A percentile compares a stretch with the other conserved stretches of the same genome.
phyloP scores from a whole-genome alignment of 2,797 vertebrate species.

The Mus caroli region DNA sequence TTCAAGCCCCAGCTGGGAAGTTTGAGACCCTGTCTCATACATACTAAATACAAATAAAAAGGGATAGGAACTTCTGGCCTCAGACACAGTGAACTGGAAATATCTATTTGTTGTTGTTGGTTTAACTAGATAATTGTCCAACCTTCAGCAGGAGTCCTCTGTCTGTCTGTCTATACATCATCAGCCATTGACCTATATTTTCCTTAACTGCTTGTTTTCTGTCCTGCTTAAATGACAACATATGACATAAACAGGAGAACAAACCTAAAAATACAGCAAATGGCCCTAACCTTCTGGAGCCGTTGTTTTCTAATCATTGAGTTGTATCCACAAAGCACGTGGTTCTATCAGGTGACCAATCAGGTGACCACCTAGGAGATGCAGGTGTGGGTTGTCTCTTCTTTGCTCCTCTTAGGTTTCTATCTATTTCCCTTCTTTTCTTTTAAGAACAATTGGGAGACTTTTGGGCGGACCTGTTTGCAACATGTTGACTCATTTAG shows the following conservation, averaged over 20 bases:
- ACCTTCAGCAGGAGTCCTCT: background rate
- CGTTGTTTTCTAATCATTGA: background rate
- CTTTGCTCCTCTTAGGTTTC: constrained; percentile 24
- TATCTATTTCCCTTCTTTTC: constrained; percentile 69
- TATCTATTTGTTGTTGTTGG: background rate
- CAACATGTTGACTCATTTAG: constrained; percentile 75
- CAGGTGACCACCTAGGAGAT: background rate
- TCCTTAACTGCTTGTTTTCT: background rate
- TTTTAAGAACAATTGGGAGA: constrained; percentile 77
- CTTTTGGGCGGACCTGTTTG: constrained; percentile 24
- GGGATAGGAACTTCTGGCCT: background rate
- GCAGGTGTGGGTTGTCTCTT: background rate
- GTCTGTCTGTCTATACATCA: background rate
- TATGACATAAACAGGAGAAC: constrained; percentile 8
- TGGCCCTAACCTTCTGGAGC: background rate
- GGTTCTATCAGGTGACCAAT: background rate
- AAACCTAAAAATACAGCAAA: background rate
- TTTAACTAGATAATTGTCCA: constrained; percentile 40
- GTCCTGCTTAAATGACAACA: background rate
- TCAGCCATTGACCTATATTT: background rate
- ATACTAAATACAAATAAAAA: background rate
- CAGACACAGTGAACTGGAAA: background rate
- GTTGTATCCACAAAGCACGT: background rate
- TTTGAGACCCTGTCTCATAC: background rate
- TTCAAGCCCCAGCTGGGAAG: background rate